These are phyloP conservation scores for Eciton burchellii DNA, from an alignment of 1,140 invertebrate genomes.

Conservation along the genomic window DNA sequence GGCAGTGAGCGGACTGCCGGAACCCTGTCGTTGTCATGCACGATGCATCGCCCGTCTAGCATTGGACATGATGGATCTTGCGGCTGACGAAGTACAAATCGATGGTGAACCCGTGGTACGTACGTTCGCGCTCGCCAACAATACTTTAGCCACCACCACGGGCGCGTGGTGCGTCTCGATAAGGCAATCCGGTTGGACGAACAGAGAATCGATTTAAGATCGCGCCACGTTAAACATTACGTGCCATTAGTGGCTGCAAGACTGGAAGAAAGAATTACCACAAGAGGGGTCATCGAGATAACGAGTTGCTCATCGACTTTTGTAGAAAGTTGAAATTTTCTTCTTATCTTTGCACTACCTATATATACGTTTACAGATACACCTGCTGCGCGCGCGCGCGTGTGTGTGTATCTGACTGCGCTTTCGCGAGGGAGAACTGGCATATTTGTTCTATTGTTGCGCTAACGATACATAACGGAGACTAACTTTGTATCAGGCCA, in stretches of 20 bases:
- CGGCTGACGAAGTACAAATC: constrained; percentile 92
- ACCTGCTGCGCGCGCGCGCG: too few relatives aligned
- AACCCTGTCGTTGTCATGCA: constrained; percentile 95
- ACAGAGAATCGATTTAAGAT: constrained; percentile 12
- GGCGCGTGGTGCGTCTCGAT: background rate
- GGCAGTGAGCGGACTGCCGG: constrained; percentile 98
- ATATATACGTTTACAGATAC: background rate
- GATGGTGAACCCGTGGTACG: constrained; percentile 94
- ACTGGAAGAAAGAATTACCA: background rate
- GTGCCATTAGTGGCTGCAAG: background rate
- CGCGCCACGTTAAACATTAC: constrained; percentile 12
- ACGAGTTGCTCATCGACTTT: constrained; percentile 10
- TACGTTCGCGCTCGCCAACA: constrained; percentile 52
- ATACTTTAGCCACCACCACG: constrained; percentile 7
- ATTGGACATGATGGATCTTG: constrained; percentile 98
- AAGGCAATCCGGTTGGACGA: background rate
- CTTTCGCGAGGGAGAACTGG: constrained; percentile 7
- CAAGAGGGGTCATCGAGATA: constrained; percentile 27
- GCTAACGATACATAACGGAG: background rate
- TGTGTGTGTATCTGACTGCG: background rate
- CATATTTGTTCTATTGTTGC: constrained; percentile 13
- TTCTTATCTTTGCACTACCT: background rate
- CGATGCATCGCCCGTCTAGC: constrained; percentile 96
- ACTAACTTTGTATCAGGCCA: background rate
- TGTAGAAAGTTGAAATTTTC: constrained; percentile 47